Evolutionary conservation across 2,797 vertebrate genomes (phyloP).

Genomic region (Scleropages formosus): DNA sequence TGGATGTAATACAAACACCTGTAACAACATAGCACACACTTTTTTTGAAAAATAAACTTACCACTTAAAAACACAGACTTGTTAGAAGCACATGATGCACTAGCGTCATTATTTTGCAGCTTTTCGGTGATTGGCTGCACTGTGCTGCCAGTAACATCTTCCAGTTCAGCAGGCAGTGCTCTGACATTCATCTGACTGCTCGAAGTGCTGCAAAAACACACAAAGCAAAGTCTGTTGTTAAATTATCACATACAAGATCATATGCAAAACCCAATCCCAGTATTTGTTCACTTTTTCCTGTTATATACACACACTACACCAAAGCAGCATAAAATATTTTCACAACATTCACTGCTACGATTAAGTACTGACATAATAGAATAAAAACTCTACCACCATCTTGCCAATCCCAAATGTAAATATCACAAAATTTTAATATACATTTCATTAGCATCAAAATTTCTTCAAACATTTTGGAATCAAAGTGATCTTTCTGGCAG

Average conservation of each 20-base stretch:
- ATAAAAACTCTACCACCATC: neutral
- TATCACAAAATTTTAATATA: no score
- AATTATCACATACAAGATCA: no score
- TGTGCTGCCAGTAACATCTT: constrained; percentile 16
- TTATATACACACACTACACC: neutral
- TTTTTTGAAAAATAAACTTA: constrained; percentile 46
- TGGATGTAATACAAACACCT: neutral
- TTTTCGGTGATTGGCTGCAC: constrained; percentile 36
- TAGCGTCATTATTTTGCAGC: constrained; percentile 19
- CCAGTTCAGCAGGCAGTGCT: constrained; percentile 31
- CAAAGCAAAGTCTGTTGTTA: neutral
- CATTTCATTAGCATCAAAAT: constrained; percentile 36
- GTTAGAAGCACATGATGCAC: constrained; percentile 28
- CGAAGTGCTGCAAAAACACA: constrained; percentile 42
- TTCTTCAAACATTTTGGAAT: no score
- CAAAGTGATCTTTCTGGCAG: no score
- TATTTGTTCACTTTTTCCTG: neutral
- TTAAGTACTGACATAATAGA: no score
- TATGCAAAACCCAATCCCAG: no score
- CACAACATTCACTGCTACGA: no score
- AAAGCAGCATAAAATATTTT: neutral
- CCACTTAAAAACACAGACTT: constrained; percentile 38
- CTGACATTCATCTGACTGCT: neutral
- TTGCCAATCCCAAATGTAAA: no score
- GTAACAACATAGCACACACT: constrained; percentile 8